Conservation (phyloP, 2,888 invertebrate species). For the Athalia circularis region DNA sequence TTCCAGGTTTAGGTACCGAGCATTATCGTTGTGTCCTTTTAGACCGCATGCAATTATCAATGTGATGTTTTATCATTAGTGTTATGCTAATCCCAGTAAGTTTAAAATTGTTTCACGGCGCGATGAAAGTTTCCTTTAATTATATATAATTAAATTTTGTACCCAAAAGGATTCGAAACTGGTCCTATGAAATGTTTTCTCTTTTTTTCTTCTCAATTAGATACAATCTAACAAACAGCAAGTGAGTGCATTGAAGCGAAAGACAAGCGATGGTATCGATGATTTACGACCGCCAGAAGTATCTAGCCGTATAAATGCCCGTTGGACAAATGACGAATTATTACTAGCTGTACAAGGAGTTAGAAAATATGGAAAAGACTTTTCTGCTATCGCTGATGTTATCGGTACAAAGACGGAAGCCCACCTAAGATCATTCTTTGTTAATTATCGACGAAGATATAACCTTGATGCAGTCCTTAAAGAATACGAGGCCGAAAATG, state of each 20-base stretch:
- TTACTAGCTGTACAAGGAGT: constrained; percentile 93
- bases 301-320: constrained; percentile 85
- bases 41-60: no score
- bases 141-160: no score
- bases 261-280: constrained; percentile 80
- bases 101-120: no score
- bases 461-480: constrained; percentile 91
- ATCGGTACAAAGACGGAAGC: constrained; percentile 96
- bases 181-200: constrained; percentile 1
- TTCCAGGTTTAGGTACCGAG: no score
- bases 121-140: no score
- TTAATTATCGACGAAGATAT: constrained; percentile 92
- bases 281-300: constrained; percentile 80
- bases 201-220: constrained; percentile 76
- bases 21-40: no score
- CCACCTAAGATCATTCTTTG: constrained; percentile 93
- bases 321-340: constrained; percentile 96
- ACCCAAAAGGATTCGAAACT: neutral
- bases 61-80: no score
- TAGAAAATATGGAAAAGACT: constrained; percentile 90
- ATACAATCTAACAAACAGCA: constrained; percentile 97
- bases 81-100: no score
- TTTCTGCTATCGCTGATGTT: constrained; percentile 95
- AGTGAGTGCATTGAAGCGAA: constrained; percentile 89
- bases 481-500: constrained; percentile 89